Percentiles rank a stretch among this genome's conserved stretches.
These are phyloP conservation scores for Drosophila bocki DNA, from an alignment of 1,140 invertebrate species.

Conservation along the genomic window DNA sequence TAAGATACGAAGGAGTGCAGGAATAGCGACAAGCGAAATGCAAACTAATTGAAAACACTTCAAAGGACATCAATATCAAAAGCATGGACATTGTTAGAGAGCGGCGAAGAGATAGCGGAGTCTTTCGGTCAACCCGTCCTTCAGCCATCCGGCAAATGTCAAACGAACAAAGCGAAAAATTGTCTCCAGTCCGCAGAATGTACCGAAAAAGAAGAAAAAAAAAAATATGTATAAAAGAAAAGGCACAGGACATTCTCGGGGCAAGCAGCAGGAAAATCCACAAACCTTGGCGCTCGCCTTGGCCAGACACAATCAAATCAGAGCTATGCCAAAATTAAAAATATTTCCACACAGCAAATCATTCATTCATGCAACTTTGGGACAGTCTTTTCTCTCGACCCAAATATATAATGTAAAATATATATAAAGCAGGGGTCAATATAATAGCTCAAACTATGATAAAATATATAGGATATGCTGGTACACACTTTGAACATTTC, in stretches of 20 bases:
- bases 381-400: not conserved
- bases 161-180: slow-evolving; percentile 55
- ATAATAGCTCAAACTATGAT: not conserved
- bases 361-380: slow-evolving; percentile 29
- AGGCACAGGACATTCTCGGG: slow-evolving; percentile 22
- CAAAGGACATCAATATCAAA: slow-evolving; percentile 63
- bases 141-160: slow-evolving; percentile 52
- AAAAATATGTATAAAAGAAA: not conserved
- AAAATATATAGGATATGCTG: not conserved
- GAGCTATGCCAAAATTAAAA: slow-evolving; percentile 61
- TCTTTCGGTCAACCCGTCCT: slow-evolving; percentile 37
- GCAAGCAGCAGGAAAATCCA: slow-evolving; percentile 17
- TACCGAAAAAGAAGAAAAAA: slow-evolving; percentile 7
- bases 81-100: slow-evolving; percentile 30
- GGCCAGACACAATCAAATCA: slow-evolving; percentile 53
- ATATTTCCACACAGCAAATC: slow-evolving; percentile 51
- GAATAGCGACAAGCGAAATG: slow-evolving; percentile 50
- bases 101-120: slow-evolving; percentile 4
- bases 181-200: slow-evolving; percentile 42
- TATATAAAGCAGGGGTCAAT: not conserved
- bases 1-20: slow-evolving; percentile 10
- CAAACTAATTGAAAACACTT: slow-evolving; percentile 75
- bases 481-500: not conserved
- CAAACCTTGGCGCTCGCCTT: slow-evolving; percentile 22
- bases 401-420: slow-evolving; percentile 20